Conservation (phyloP, 1,140 invertebrate genomes). For the Ceratina calcarata region DNA sequence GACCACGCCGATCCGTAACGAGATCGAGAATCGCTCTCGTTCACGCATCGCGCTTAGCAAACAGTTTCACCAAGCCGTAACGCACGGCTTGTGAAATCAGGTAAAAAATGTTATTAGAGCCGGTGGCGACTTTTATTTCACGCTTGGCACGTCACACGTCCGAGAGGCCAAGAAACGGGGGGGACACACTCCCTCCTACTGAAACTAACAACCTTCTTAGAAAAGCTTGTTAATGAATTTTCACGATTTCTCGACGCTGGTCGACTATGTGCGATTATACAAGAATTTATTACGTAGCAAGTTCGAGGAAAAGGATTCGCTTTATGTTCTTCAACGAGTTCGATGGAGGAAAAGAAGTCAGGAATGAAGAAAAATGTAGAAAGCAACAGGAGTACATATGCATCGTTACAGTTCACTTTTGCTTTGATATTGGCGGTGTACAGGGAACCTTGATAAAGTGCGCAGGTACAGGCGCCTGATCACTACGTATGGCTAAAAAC, state of each 20-base stretch:
- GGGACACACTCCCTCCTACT: slow-evolving; percentile 8
- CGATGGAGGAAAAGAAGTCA: background rate
- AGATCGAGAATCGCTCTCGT: slow-evolving; percentile 29
- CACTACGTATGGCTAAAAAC: background rate
- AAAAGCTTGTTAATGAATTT: slow-evolving; percentile 17
- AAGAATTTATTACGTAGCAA: too few species aligned
- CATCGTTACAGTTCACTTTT: background rate
- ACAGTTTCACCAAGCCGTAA: slow-evolving; percentile 1
- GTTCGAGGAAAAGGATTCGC: background rate
- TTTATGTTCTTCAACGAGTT: too few species aligned
- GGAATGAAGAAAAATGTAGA: background rate
- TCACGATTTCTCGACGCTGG: background rate
- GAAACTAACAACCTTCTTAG: slow-evolving; percentile 16
- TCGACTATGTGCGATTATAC: background rate
- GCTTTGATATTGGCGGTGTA: background rate
- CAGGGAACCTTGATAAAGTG: background rate
- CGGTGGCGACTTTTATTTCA: slow-evolving; percentile 14
- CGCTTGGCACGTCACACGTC: background rate
- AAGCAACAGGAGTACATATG: background rate
- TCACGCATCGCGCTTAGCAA: slow-evolving; percentile 2
- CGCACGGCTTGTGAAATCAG: slow-evolving; percentile 11
- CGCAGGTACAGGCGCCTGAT: background rate
- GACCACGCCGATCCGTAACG: slow-evolving; percentile 34
- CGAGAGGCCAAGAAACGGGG: too few species aligned
- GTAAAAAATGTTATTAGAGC: slow-evolving; percentile 3